Evolutionary conservation across 2,888 invertebrate species (phyloP).

Genomic region (Nomada fabriciana): DNA sequence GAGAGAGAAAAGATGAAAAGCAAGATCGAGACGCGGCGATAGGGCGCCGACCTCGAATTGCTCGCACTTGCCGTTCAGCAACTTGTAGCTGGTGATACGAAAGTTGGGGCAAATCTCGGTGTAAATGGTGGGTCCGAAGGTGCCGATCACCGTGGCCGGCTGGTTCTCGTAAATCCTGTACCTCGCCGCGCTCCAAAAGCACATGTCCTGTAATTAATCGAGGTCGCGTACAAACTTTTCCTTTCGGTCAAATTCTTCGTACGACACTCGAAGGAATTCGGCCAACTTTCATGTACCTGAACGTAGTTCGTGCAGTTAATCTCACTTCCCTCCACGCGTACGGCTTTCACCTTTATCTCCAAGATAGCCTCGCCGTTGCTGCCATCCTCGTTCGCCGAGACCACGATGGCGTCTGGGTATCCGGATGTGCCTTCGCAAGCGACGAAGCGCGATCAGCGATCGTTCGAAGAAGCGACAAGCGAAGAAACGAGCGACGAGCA

Average conservation of each 20-base stretch:
- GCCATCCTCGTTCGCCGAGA: slow-evolving; percentile 68
- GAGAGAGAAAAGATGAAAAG: too few relatives aligned
- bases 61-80: slow-evolving; percentile 82
- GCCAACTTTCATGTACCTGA: slow-evolving; percentile 70
- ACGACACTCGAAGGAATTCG: not conserved
- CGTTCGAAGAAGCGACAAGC: not conserved
- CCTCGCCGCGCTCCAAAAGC: slow-evolving; percentile 80
- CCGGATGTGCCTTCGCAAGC: slow-evolving; percentile 7
- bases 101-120: slow-evolving; percentile 85
- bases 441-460: not conserved
- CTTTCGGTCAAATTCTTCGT: not conserved
- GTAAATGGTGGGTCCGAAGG: slow-evolving; percentile 83
- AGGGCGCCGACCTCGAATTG: not conserved
- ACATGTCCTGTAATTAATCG: slow-evolving; percentile 78
- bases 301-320: slow-evolving; percentile 79
- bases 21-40: too few relatives aligned
- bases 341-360: slow-evolving; percentile 75
- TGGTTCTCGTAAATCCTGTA: slow-evolving; percentile 82
- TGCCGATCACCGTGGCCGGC: slow-evolving; percentile 82
- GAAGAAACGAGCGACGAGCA: too few relatives aligned
- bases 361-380: slow-evolving; percentile 75
- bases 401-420: slow-evolving; percentile 46
- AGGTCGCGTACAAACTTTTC: too few relatives aligned
- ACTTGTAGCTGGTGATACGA: slow-evolving; percentile 84
- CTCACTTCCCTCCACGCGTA: slow-evolving; percentile 62